A percentile compares a stretch with the other conserved stretches of the same genome.
Evolutionary conservation across 2,797 vertebrate species (phyloP).

Genomic region (Hapalemur alaotrensis): DNA sequence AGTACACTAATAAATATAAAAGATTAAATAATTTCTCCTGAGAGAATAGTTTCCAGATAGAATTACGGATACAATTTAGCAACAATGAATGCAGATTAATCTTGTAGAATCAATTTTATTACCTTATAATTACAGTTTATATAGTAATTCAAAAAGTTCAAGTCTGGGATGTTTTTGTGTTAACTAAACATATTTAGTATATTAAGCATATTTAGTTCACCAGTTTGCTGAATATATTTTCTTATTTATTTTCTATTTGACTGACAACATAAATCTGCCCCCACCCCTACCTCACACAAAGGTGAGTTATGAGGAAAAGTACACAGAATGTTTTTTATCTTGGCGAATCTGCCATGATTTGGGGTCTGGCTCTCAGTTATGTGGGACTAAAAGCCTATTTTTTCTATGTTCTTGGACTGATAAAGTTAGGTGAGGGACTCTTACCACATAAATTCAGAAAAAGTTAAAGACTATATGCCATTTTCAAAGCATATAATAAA

Average conservation of each 20-base stretch:
- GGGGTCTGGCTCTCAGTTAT: not conserved
- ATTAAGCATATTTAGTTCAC: not conserved
- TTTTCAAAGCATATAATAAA: not conserved
- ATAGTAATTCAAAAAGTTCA: not conserved
- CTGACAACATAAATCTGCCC: not conserved
- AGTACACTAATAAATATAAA: not conserved
- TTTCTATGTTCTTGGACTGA: not conserved
- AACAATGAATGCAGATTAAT: not conserved
- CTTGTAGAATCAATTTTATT: not conserved
- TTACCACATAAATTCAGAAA: not conserved
- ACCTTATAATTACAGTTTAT: not conserved
- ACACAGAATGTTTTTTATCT: not conserved
- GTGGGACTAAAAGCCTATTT: not conserved
- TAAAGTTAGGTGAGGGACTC: not conserved
- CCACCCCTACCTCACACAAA: not conserved
- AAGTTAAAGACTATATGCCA: not conserved
- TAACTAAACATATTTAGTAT: not conserved
- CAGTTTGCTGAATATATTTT: not conserved
- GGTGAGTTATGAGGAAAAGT: not conserved
- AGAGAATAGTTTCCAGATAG: not conserved
- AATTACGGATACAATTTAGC: not conserved
- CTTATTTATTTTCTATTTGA: not conserved
- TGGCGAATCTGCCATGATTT: not conserved
- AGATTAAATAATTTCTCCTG: constrained; percentile 2
- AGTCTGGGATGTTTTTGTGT: not conserved